Evolutionary conservation across 1,140 invertebrate species (phyloP).

Genomic region (Apis laboriosa): DNA sequence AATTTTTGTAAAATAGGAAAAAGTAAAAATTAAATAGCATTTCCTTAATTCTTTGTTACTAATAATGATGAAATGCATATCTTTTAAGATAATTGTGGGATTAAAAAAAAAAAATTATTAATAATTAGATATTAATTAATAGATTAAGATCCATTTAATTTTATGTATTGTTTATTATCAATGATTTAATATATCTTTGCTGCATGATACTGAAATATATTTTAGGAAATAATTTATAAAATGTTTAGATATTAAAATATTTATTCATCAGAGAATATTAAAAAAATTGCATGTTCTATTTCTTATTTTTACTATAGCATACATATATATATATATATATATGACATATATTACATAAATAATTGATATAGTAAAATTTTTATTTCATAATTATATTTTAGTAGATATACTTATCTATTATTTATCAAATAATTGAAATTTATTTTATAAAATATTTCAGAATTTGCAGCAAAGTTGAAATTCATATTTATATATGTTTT

Average conservation of each 20-base stretch:
- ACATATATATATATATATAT: background rate
- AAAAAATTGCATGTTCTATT: conserved; percentile 30
- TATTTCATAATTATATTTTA: conserved; percentile 34
- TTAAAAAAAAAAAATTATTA: conserved; percentile 57
- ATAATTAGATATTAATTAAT: conserved; percentile 56
- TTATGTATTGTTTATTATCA: conserved; percentile 42
- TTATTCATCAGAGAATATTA: conserved; percentile 29
- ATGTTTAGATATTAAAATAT: conserved; percentile 31
- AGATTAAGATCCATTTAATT: conserved; percentile 51
- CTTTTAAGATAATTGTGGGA: conserved; percentile 58
- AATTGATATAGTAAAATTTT: conserved; percentile 22
- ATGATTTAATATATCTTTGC: conserved; percentile 58
- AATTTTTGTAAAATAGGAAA: conserved; percentile 45
- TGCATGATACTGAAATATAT: conserved; percentile 59
- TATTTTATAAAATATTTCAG: conserved; percentile 49
- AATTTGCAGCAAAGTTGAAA: conserved; percentile 52
- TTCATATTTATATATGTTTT: conserved; percentile 40
- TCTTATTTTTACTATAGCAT: conserved; percentile 27
- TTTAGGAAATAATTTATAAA: conserved; percentile 24
- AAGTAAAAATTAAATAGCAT: conserved; percentile 31
- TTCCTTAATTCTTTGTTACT: conserved; percentile 56
- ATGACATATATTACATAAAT: background rate
- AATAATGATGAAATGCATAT: conserved; percentile 67
- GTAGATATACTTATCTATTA: conserved; percentile 30
- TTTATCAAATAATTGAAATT: conserved; percentile 16